A percentile compares a stretch with the other conserved stretches of the same genome.
Evolutionary conservation across 2,888 invertebrate genomes (phyloP).

Genomic region (Cremastinae sp.): DNA sequence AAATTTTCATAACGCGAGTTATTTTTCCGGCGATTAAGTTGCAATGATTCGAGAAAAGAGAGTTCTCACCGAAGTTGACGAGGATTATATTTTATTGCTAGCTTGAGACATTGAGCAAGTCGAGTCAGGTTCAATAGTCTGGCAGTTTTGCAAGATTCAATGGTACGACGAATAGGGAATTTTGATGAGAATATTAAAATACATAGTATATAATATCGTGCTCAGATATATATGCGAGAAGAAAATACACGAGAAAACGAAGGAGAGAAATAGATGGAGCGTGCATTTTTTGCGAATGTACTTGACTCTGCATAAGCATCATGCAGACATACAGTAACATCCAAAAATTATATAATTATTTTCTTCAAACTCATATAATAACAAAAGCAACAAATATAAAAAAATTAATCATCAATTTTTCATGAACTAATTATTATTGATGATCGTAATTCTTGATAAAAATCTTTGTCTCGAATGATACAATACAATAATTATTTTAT

Average conservation of each 20-base stretch:
- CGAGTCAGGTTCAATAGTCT: constrained; percentile 57
- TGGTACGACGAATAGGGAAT: not conserved
- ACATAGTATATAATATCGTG: constrained; percentile 33
- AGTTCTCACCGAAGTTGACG: not conserved
- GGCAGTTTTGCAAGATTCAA: constrained; percentile 4
- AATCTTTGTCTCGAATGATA: too few species aligned
- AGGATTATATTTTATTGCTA: not conserved
- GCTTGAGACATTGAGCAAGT: constrained; percentile 45
- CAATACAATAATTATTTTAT: too few species aligned
- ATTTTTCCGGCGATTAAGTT: not conserved
- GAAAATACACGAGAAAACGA: constrained; percentile 38
- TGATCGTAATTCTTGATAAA: too few species aligned
- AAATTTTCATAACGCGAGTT: too few species aligned
- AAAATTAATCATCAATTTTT: too few species aligned
- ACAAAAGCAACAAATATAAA: too few species aligned
- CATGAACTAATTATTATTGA: too few species aligned
- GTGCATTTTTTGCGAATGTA: constrained; percentile 25
- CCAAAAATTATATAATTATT: too few species aligned
- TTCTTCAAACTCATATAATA: too few species aligned
- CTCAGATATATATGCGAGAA: constrained; percentile 11
- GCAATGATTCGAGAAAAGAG: not conserved
- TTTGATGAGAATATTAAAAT: constrained; percentile 10
- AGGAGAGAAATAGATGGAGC: constrained; percentile 29
- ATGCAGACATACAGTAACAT: too few species aligned
- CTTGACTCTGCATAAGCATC: too few species aligned